Conservation (phyloP, 2,888 invertebrate species). For the Archaeoteleia sp. region DNA sequence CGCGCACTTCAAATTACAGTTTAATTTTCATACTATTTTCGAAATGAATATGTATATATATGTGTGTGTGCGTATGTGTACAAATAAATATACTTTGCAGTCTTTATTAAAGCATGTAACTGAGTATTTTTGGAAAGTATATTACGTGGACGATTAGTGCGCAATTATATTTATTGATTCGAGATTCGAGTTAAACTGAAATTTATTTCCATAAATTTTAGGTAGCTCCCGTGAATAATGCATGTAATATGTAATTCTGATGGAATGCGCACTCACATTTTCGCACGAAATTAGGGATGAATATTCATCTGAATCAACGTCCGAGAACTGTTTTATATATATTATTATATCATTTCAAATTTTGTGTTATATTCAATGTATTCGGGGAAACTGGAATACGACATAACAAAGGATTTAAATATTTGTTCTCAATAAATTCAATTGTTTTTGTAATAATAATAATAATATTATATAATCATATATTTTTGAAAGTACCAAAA, state of each 20-base stretch:
- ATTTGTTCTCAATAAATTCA: no score
- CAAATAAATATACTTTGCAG: no score
- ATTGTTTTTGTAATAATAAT: no score
- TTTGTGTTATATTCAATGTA: not conserved
- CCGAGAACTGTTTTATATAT: slow-evolving; percentile 45
- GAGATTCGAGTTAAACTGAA: slow-evolving; percentile 27
- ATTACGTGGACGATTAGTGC: slow-evolving; percentile 26
- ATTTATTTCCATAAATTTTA: slow-evolving; percentile 48
- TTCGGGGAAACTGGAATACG: no score
- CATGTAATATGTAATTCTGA: slow-evolving; percentile 53
- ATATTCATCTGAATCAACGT: slow-evolving; percentile 50
- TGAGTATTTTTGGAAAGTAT: slow-evolving; percentile 16
- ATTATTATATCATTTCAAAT: slow-evolving; percentile 42
- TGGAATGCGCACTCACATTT: slow-evolving; percentile 34
- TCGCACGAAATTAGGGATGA: slow-evolving; percentile 31
- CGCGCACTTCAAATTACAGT: slow-evolving; percentile 1
- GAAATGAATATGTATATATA: not conserved
- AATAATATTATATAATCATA: no score
- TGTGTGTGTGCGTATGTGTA: slow-evolving; percentile 1
- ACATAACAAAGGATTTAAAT: no score
- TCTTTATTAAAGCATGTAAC: not conserved
- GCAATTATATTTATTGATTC: slow-evolving; percentile 48
- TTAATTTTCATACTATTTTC: slow-evolving; percentile 3
- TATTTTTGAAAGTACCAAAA: no score
- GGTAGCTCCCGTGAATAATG: slow-evolving; percentile 56